Evolutionary conservation across 2,113 vertebrate genomes (phyloP), one percentile per base, ranked within the genome.

Genomic region (Phasianus colchicus): DNA sequence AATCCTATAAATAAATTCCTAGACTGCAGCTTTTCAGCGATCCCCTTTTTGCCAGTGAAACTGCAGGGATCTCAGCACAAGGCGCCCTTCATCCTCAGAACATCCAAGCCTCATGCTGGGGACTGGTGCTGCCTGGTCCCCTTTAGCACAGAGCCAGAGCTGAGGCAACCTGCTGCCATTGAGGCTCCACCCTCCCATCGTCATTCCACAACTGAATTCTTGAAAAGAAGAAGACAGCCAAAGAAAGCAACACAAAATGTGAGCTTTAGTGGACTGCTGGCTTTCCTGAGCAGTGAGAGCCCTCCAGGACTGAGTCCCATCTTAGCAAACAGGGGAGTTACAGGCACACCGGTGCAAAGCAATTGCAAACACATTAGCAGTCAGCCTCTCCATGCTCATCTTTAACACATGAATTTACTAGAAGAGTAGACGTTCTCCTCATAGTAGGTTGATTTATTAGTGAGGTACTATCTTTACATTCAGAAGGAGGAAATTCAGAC

Each of bases 401-500:
- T 81, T 65, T 86, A 80, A 74, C 11, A 61, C 67, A 54, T 13
- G 18, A 18, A 67, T 64, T 86, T 77, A 61, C 50, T 40, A 27
- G 79, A 88, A 88, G 47, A 88, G 67, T 47, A 81, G 40, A 45
- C 67, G 32, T 71, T 83, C 50, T 70, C 69, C 78, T 72, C 3
- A 1, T 58, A 57, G 19, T 30, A 52, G 6, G 14, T 58, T 19
- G 73, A 38, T 67, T 18, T 76, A 91, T 79, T 90, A 94, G 30
- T 34, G 72, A 93, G 52, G 48, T 61, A 78, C 13, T 36, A 61
- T 57, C 79, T 93, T 95, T 82, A 81, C 61, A 88, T 47, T 78
- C 76, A 93, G 83, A 92, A 81, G 52, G 58, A 91, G 89, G 34
- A 42, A 89, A 95, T 75, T 72, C 76, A 91, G 72, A 83, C 22